Evolutionary conservation across 2,113 vertebrate species (phyloP).

Genomic region (Ctenodactylus gundi): DNA sequence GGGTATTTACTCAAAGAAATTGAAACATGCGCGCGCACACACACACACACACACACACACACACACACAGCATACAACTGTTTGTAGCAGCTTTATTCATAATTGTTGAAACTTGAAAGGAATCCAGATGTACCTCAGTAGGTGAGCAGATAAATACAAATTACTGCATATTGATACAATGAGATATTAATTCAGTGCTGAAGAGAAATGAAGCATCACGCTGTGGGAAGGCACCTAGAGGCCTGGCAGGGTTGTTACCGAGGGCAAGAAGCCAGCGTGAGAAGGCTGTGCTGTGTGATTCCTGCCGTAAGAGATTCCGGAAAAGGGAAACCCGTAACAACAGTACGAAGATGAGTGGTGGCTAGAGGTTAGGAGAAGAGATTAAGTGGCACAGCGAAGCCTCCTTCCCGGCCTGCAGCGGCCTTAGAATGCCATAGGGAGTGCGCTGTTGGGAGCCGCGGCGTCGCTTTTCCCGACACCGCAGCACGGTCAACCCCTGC

Average conservation of each 20-base stretch:
- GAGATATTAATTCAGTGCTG: neutral
- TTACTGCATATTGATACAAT: no score
- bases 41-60: neutral
- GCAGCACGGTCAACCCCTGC: neutral
- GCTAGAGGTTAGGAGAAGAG: neutral
- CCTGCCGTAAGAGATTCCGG: neutral
- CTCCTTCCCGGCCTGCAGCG: no score
- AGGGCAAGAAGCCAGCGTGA: conserved; percentile 5
- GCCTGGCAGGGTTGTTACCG: neutral
- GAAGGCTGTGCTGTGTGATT: neutral
- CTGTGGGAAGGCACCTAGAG: neutral
- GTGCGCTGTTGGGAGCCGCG: no score
- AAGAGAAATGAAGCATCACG: neutral
- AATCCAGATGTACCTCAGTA: neutral
- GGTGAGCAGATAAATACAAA: no score
- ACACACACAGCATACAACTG: no score
- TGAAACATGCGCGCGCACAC: neutral
- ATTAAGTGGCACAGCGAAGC: no score
- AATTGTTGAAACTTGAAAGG: no score
- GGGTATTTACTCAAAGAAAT: conserved; percentile 5
- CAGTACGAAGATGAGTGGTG: neutral
- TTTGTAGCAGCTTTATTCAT: no score
- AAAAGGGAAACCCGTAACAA: neutral
- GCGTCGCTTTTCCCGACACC: no score
- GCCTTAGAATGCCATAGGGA: no score